Evolutionary conservation across 2,888 invertebrate genomes (phyloP), one percentile per base, ranked within the genome.

Genomic region (Cantharis lateralis): DNA sequence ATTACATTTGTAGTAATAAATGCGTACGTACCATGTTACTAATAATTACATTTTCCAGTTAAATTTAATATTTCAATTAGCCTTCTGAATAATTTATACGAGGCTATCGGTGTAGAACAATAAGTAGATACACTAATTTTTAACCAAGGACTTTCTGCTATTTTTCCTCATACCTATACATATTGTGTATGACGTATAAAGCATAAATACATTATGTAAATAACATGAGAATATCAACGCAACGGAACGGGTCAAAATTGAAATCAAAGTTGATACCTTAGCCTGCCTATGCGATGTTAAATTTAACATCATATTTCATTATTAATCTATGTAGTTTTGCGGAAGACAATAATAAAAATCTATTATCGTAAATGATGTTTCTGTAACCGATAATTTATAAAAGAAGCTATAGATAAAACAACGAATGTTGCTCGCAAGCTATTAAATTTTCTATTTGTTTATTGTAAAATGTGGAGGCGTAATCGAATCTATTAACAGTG

Each of bases 401-500:
- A n/a, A 28, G 26, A 48, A 48, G 2, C n/a, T 32, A n/a, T 48
- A n/a, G 48, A 13, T 48, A 48, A n/a, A 48, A 48, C 24, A 66
- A 66, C 64, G 64, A 20, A 66, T 66, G 64, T 20, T 66, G 64
- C 20, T 24, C 24, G 13, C 24, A n/a, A 24, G 64, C 13, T n/a
- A 66, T 20, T 24, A 66, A 66, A 18, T 18, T 18, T 66, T 66
- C 2, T 66, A 18, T 66, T 66, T 66, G n/a, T 20, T 66, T 66
- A 24, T 24, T 20, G 7, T 66, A 66, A 66, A 24, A 68, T 62
- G 71, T 15, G 73, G 20, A 73, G 77, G 77, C 68, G 73, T 71
- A 74, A 74, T 77, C 71, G 71, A 74, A 77, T 71, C 66, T 73
- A 70, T 24, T 62, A 73, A 61, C 66, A 71, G 64, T 64, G 28